Evolutionary conservation across 2,888 invertebrate genomes (phyloP).

Genomic region (Agonopterix subpropinquella): DNA sequence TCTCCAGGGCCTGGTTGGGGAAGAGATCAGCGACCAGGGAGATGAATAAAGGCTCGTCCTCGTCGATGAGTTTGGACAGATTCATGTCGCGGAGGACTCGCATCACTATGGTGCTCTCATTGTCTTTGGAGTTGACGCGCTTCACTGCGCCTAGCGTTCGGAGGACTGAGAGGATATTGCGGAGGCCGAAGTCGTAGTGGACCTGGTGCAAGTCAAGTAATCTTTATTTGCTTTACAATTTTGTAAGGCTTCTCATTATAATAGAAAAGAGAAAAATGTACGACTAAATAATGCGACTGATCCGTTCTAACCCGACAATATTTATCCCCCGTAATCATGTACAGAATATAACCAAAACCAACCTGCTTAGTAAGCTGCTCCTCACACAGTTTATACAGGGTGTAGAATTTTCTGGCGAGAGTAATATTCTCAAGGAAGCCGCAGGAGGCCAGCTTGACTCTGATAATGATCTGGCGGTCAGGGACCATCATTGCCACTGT

Average conservation of each 20-base stretch:
- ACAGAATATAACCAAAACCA: neutral
- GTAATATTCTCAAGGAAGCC: conserved; percentile 97
- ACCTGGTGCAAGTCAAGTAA: conserved; percentile 73
- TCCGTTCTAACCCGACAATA: no score
- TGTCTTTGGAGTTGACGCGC: conserved; percentile 92
- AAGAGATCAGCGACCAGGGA: conserved; percentile 96
- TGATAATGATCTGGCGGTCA: conserved; percentile 96
- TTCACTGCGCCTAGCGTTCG: conserved; percentile 95
- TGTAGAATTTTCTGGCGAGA: conserved; percentile 96
- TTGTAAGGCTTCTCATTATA: no score
- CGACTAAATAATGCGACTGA: no score
- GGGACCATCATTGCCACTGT: conserved; percentile 99
- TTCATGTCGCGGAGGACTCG: conserved; percentile 97
- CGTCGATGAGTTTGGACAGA: conserved; percentile 96
- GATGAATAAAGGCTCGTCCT: conserved; percentile 98
- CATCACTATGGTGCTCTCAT: conserved; percentile 98
- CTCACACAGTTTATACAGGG: conserved; percentile 96
- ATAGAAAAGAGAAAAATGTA: no score
- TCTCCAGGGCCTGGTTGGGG: conserved; percentile 95
- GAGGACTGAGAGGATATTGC: conserved; percentile 96
- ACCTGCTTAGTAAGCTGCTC: conserved; percentile 98
- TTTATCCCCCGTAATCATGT: no score
- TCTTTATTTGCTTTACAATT: neutral
- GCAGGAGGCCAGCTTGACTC: conserved; percentile 96
- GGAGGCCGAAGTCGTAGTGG: conserved; percentile 96